A percentile compares a stretch with the other conserved stretches of the same genome.
Evolutionary conservation across 2,888 invertebrate species (phyloP).

Genomic region (Bellardia bayeri): DNA sequence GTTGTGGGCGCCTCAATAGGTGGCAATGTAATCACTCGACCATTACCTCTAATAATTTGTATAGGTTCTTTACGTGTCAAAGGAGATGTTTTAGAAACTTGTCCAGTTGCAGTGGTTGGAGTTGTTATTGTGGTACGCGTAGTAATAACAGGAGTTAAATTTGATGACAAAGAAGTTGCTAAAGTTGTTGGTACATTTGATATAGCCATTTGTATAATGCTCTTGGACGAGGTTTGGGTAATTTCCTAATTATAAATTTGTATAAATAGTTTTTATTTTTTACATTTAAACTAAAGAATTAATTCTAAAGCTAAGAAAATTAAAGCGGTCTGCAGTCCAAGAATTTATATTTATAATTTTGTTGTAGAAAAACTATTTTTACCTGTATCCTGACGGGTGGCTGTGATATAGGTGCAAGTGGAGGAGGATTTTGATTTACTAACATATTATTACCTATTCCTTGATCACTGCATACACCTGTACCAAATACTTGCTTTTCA

Average conservation of each 20-base stretch:
- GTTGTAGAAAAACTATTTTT: neutral
- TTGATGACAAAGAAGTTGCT: slow-evolving; percentile 9
- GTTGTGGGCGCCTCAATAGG: slow-evolving; percentile 94
- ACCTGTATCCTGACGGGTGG: slow-evolving; percentile 59
- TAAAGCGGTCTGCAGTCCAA: too few relatives aligned
- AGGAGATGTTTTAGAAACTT: slow-evolving; percentile 61
- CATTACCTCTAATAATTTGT: slow-evolving; percentile 90
- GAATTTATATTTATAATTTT: too few relatives aligned
- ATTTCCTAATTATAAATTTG: slow-evolving; percentile 46
- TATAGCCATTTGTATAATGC: slow-evolving; percentile 76
- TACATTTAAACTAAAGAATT: too few relatives aligned
- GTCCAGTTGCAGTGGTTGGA: slow-evolving; percentile 59
- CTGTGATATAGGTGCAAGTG: slow-evolving; percentile 69
- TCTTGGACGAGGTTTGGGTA: slow-evolving; percentile 71
- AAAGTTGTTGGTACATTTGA: slow-evolving; percentile 68
- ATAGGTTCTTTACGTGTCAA: slow-evolving; percentile 85
- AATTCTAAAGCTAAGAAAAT: too few relatives aligned
- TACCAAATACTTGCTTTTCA: slow-evolving; percentile 87
- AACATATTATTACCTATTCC: slow-evolving; percentile 57
- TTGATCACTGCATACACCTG: slow-evolving; percentile 77
- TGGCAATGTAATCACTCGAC: slow-evolving; percentile 90
- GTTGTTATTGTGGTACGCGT: slow-evolving; percentile 52
- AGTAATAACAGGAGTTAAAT: neutral
- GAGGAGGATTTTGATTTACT: slow-evolving; percentile 63
- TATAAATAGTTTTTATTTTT: neutral